Conservation (phyloP, 30 jellyfish, hydroid and myxozoan species). For the Turritopsis dohrnii region DNA sequence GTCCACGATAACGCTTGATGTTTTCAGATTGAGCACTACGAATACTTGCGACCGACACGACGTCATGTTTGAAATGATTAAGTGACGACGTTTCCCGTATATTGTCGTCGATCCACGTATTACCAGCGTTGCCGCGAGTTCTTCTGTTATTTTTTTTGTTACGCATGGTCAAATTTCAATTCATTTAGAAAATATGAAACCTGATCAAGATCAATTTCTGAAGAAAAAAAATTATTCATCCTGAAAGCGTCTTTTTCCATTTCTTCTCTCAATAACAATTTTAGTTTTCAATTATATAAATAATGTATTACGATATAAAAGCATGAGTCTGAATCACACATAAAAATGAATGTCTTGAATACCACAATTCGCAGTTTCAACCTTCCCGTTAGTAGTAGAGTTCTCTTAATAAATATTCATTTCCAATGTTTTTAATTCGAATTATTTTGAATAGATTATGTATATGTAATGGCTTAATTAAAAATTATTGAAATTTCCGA, state of each 20-base stretch:
- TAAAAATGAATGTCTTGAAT: not conserved
- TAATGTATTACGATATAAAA: not conserved
- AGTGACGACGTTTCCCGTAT: not conserved
- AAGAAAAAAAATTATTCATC: not conserved
- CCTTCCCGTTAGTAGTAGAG: not conserved
- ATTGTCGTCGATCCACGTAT: not conserved
- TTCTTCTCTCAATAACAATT: not conserved
- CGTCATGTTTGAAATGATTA: not conserved
- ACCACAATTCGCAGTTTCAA: not conserved
- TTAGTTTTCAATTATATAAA: not conserved
- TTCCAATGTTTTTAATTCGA: not conserved
- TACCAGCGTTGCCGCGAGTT: not conserved
- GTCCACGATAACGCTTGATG: conserved; percentile 3
- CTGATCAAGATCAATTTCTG: not conserved
- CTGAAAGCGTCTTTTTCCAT: not conserved
- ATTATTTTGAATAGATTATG: too few relatives aligned
- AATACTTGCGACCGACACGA: not conserved
- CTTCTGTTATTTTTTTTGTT: not conserved
- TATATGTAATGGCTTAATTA: not conserved
- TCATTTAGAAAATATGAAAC: not conserved
- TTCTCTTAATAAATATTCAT: not conserved
- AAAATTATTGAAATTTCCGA: too few relatives aligned
- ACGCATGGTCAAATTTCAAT: not conserved
- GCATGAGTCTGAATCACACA: not conserved
- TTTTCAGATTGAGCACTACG: not conserved